Conservation (phyloP, 92 coral and sea anemone species). For the Blastomussa wellsi region DNA sequence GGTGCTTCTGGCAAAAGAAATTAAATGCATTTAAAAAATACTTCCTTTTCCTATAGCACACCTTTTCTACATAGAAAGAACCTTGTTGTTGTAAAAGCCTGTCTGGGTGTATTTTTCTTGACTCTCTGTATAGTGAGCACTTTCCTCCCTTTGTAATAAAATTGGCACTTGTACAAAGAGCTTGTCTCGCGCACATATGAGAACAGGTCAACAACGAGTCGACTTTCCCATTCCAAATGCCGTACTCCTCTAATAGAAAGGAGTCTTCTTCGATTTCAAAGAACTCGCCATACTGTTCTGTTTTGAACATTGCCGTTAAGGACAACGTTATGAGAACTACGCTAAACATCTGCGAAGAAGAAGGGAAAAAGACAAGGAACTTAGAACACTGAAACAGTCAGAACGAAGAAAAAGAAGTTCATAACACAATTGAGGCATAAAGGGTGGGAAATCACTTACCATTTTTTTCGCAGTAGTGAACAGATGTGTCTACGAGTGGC, state of each 20-base stretch:
- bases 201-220: slow-evolving; percentile 3
- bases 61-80: slow-evolving; percentile 10
- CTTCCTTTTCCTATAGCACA: slow-evolving; percentile 8
- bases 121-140: slow-evolving; percentile 3
- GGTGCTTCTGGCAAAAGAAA: slow-evolving; percentile 9
- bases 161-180: slow-evolving; percentile 12
- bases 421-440: no score
- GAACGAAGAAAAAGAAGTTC: not conserved
- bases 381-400: not conserved
- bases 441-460: not conserved
- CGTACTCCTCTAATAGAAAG: not conserved
- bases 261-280: slow-evolving; percentile 14
- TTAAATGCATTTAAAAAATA: no score
- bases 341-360: not conserved
- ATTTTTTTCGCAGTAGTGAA: not conserved
- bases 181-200: not conserved
- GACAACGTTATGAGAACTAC: not conserved
- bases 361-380: not conserved
- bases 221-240: slow-evolving; percentile 2
- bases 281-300: not conserved
- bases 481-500: not conserved
- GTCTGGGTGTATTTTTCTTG: no score
- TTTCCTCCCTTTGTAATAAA: not conserved
- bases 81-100: not conserved
- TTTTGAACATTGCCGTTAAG: not conserved